Evolutionary conservation across 2,888 invertebrate species (phyloP).

Genomic region (Thymelicus acteon): DNA sequence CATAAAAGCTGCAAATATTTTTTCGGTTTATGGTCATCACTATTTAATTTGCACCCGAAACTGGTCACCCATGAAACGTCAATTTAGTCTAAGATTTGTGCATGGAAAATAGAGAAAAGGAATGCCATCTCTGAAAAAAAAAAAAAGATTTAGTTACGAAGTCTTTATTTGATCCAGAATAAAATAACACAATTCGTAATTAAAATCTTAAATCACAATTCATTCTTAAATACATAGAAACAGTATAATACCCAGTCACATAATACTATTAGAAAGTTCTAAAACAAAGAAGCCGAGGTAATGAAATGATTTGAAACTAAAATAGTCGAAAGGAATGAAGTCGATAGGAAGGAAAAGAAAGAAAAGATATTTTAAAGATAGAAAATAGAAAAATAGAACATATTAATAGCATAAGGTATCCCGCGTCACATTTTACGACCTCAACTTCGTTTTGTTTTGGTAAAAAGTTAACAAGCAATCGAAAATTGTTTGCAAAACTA

Average conservation of each 20-base stretch:
- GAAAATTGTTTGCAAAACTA: constrained; percentile 47
- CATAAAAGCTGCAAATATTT: no score
- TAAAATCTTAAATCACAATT: constrained; percentile 57
- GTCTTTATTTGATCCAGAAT: constrained; percentile 61
- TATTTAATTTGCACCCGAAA: no score
- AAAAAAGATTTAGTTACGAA: constrained; percentile 12
- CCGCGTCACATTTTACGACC: constrained; percentile 70
- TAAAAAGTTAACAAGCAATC: constrained; percentile 60
- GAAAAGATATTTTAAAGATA: constrained; percentile 22
- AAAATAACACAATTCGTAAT: constrained; percentile 57
- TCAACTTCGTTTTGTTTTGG: constrained; percentile 68
- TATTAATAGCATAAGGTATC: constrained; percentile 38
- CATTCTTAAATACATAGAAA: constrained; percentile 62
- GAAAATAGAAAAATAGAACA: constrained; percentile 5
- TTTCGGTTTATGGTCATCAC: no score
- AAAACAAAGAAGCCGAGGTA: constrained; percentile 76
- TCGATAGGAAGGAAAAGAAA: constrained; percentile 24
- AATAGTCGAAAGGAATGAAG: constrained; percentile 13
- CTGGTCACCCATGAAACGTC: no score
- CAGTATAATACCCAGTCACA: constrained; percentile 48
- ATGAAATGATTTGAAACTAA: constrained; percentile 61
- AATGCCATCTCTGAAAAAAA: no score
- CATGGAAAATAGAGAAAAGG: no score
- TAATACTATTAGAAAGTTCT: constrained; percentile 56
- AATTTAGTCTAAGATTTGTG: no score